Base-by-base conservation (phyloP, 2,113 vertebrate genomes). In the Eidolon helvum region DNA sequence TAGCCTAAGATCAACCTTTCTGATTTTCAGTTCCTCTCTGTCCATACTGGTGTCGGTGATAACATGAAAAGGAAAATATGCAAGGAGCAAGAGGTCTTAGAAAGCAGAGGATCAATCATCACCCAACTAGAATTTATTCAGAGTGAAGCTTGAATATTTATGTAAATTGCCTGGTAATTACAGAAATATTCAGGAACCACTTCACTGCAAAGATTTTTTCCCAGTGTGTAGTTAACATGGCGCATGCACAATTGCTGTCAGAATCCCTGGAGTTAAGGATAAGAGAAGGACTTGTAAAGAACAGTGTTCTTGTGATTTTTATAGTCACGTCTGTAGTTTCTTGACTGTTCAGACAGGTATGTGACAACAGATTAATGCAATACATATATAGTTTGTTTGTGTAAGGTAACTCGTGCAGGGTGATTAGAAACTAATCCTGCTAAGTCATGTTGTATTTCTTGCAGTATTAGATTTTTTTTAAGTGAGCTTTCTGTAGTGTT, bases 101-200 rank as follows among this genome's bases (percentile, higher is more conserved):
- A 35, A 78, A 95, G 84, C 33, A 74, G 61, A 72, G 79, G n/a
- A 69, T 77, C 91, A 50, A 68, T 50, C 45, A 2, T 74, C 57
- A 12, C 35, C 26, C 66, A 48, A 24, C 35, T 69, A 75, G 38
- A 50, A 94, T 95, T 87, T 92, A 90, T 93, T 84, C 87, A 95
- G 75, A 85, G 66, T 43, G 78, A 88, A 90, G 90, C n/a, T 68
- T 95, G 90, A 94, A 78, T 94, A 61, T 92, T 91, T 96, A 96
- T 94, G 91, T 55, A 97, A 95, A 97, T 92, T 94, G 66, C 68
- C 35, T 74, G 50, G 55, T 89, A 97, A 96, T 96, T 88, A 94
- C 63, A 91, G 97, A 94, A 95, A 96, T 92, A 95, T 72, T 82
- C 95, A 97, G 89, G 55, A 96, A 55, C 61, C 53, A 96, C 90